Evolutionary conservation across 1,140 invertebrate species (phyloP).

Genomic region (Drosophila quadrilineata): DNA sequence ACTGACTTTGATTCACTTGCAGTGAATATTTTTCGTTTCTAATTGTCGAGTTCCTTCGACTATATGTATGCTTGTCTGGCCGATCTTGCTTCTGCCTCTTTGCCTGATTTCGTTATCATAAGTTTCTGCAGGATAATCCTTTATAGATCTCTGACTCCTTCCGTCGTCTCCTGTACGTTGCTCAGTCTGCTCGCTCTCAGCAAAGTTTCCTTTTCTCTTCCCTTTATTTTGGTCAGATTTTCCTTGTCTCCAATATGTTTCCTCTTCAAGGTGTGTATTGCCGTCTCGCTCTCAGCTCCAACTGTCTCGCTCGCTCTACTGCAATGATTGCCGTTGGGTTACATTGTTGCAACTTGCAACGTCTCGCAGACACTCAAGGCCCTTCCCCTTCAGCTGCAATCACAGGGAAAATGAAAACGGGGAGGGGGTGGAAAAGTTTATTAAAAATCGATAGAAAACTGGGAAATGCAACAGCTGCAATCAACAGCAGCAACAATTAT

Average conservation of each 20-base stretch:
- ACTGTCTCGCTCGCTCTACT: constrained; percentile 3
- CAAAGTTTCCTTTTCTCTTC: too few species aligned
- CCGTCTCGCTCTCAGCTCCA: constrained; percentile 15
- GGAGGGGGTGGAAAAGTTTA: not conserved
- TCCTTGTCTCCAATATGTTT: constrained; percentile 3
- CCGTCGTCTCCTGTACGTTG: constrained; percentile 4
- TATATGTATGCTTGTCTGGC: too few species aligned
- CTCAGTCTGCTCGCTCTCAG: constrained; percentile 35
- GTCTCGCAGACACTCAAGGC: constrained; percentile 27
- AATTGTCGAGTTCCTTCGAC: too few species aligned
- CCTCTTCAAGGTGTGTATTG: constrained; percentile 14
- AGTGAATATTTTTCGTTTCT: too few species aligned
- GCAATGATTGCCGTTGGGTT: constrained; percentile 29
- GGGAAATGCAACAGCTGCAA: constrained; percentile 16
- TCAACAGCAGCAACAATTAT: not conserved
- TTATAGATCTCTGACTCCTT: not conserved
- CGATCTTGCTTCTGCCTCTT: not conserved
- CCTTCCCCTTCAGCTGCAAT: constrained; percentile 50
- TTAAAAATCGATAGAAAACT: constrained; percentile 38
- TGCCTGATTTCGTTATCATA: not conserved
- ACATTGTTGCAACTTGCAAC: constrained; percentile 69
- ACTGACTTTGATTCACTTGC: not conserved
- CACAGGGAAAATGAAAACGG: not conserved
- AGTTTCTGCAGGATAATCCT: too few species aligned
- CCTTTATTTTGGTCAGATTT: too few species aligned